Base-by-base conservation (phyloP, 2,888 invertebrate species). In the Pemphredon lugubris region DNA sequence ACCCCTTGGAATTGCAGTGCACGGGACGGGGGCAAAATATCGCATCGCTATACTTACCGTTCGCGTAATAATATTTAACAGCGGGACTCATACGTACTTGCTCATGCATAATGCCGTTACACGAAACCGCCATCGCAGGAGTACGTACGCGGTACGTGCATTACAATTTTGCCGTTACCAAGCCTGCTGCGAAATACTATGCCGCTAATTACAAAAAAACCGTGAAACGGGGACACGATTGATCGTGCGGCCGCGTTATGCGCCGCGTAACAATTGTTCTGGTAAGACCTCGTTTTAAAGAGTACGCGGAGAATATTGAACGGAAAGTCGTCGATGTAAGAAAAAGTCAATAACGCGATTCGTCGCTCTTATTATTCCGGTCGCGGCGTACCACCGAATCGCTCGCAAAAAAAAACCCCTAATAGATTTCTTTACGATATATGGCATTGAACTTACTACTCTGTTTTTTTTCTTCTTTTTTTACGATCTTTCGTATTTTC, bases 191-290 rank as follows among this genome's bases (percentile, higher is more conserved):
- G 13, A 61, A 64, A 45, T 64, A 45, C 44, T 75, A 37, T 57
- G 26, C 58, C 59, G 39, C 40, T 76, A 68, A 77, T 77, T 77
- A 71, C 63, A 53, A 50, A 71, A 73, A 45, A 39, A 37, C 30
- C n/a, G 32, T 18, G 32, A 54, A 75, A 77, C 58, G 55, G 9
- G 73, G 73, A 73, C 67, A 42, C 57, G n/a, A 76, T 76, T 40
- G 77, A 74, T 76, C 73, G 70, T 40, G 42, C 48, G 61, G 48
- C 67, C 72, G 60, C 44, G 14, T 75, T 73, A 47, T 48, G 57
- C 61, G 66, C 59, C 51, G 51, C 44, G 23, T 30, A 39, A 51
- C 37, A 51, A 61, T 63, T 58, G n/a, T n/a, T n/a, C 55, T 26
- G 53, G 40, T 69, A 51, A 75, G 59, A 55, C 63, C 65, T 73